These are phyloP conservation scores for Aricia artaxerxes DNA, from an alignment of 2,888 invertebrate genomes.

Conservation along the genomic window DNA sequence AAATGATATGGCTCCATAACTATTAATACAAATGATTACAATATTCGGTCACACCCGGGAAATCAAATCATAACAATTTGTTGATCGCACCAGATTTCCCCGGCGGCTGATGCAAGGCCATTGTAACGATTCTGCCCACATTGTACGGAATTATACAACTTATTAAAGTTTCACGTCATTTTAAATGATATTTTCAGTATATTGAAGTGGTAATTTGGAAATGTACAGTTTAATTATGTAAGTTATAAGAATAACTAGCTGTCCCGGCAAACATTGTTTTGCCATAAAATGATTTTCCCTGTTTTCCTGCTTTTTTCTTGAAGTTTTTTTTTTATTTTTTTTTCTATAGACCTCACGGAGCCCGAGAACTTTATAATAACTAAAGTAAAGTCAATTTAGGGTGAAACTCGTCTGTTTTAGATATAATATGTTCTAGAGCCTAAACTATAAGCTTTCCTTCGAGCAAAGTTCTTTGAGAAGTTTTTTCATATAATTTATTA, in stretches of 20 bases:
- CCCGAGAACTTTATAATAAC: background rate
- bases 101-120: constrained; percentile 32
- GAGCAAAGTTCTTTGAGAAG: too few species aligned
- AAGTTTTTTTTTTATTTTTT: too few species aligned
- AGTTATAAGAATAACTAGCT: background rate
- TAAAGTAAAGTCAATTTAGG: too few species aligned
- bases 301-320: too few species aligned
- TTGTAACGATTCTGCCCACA: constrained; percentile 12
- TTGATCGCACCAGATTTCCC: constrained; percentile 44
- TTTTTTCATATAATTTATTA: too few species aligned
- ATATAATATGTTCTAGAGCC: too few species aligned
- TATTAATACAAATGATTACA: constrained; percentile 27
- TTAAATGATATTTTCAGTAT: background rate
- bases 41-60: constrained; percentile 40
- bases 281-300: too few species aligned
- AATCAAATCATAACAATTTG: constrained; percentile 43
- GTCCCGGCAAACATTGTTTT: too few species aligned
- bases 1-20: background rate
- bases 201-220: background rate
- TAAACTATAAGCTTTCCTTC: too few species aligned
- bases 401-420: too few species aligned
- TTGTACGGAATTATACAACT: constrained; percentile 8
- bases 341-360: too few species aligned
- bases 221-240: too few species aligned
- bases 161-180: background rate